phyloP scores from a whole-genome alignment of 2,113 vertebrate genomes.

The Thunnus thynnus region DNA sequence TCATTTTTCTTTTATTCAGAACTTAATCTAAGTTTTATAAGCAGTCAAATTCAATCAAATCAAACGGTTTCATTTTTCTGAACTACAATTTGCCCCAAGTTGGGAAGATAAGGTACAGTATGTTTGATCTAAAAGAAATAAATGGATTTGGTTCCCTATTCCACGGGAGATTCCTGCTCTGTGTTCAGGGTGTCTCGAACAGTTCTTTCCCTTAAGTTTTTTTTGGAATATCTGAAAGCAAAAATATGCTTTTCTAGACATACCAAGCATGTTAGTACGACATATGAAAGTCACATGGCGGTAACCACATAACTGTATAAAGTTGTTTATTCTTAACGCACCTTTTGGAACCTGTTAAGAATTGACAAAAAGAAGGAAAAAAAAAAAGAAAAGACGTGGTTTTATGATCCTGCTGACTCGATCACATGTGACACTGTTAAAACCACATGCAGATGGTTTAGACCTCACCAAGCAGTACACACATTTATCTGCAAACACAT shows the following conservation, averaged over 20 bases:
- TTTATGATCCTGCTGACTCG: not conserved
- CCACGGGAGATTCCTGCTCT: too few relatives aligned
- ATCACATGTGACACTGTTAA: not conserved
- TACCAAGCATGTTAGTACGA: not conserved
- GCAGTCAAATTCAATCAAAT: slow-evolving; percentile 3
- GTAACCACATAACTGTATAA: not conserved
- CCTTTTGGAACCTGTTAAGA: not conserved
- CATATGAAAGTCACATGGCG: not conserved
- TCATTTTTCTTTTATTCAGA: slow-evolving; percentile 25
- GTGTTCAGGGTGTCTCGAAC: too few relatives aligned
- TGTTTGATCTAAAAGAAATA: not conserved
- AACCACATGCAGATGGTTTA: not conserved
- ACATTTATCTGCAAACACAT: not conserved
- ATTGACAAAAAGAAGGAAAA: not conserved
- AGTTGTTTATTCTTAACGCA: not conserved
- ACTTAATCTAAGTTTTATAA: slow-evolving; percentile 7
- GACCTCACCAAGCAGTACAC: not conserved
- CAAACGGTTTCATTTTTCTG: not conserved
- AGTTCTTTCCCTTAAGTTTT: slow-evolving; percentile 13
- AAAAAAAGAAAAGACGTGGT: not conserved
- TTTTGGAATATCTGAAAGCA: slow-evolving; percentile 1
- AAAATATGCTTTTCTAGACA: not conserved
- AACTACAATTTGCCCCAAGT: not conserved
- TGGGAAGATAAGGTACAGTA: not conserved
- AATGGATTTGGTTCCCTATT: not conserved